These are phyloP conservation scores for Drosophila ustulata DNA, from an alignment of 2,888 invertebrate genomes.

Conservation along the genomic window DNA sequence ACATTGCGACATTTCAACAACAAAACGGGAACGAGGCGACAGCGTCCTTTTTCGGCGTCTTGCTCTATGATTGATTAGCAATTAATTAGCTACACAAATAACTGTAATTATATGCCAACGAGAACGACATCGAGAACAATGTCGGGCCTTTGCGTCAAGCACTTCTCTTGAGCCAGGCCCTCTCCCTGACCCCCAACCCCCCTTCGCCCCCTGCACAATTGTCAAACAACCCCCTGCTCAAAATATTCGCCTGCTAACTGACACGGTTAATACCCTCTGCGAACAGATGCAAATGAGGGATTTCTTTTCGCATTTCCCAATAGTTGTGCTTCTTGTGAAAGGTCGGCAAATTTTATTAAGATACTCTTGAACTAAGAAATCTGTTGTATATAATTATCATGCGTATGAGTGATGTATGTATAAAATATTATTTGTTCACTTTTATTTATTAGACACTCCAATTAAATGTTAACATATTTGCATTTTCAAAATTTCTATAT, in stretches of 20 bases:
- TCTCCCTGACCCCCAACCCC: background rate
- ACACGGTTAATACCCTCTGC: slow-evolving; percentile 32
- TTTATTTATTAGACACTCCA: background rate
- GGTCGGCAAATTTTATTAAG: background rate
- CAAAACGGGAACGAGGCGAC: slow-evolving; percentile 28
- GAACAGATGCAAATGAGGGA: background rate
- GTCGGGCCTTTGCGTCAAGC: slow-evolving; percentile 66
- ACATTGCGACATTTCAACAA: slow-evolving; percentile 72
- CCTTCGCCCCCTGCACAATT: slow-evolving; percentile 4
- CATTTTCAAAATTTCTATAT: too few relatives aligned
- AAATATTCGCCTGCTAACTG: slow-evolving; percentile 17
- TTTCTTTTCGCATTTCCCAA: background rate
- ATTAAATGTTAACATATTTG: too few relatives aligned
- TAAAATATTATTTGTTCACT: background rate
- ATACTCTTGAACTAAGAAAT: background rate
- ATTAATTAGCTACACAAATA: slow-evolving; percentile 84
- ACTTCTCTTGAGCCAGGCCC: slow-evolving; percentile 19
- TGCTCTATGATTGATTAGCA: slow-evolving; percentile 84
- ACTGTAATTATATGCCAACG: slow-evolving; percentile 80
- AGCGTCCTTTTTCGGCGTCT: slow-evolving; percentile 53
- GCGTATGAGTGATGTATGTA: background rate
- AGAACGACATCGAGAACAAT: slow-evolving; percentile 67
- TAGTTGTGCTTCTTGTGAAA: background rate
- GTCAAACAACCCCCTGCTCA: slow-evolving; percentile 1
- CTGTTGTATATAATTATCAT: background rate